Base-by-base conservation (phyloP, 2,797 vertebrate species). In the Thaleichthys pacificus region DNA sequence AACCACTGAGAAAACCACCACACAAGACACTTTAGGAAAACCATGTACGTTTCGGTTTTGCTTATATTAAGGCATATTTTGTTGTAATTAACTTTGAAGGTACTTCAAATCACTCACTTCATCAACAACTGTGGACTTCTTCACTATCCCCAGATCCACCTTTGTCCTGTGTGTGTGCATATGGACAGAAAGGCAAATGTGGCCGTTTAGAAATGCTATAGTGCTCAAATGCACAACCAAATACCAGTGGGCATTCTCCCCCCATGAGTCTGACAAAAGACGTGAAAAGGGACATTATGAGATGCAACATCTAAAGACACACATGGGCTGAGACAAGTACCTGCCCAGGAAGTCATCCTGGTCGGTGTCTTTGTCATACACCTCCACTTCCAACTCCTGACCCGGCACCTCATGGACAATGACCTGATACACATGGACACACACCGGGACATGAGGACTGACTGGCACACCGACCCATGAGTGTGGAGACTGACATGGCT, bases 311-410 rank as follows among this genome's bases (percentile, higher is more conserved):
- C n/a, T 24, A 32, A 88, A 73, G 88, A 87, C 38, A 77, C 69
- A 2, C 76, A 85, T 57, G 87, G 89, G 74, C 92, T 92, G 58
- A 90, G 86, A 0, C 75, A 73, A 92, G 79, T 94, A 98, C 97
- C 96, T 96, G 86, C 97, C 97, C 91, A 98, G 91, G 89, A 97
- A 96, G 86, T 98, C 97, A 84, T 98, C 97, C 92, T 98, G 91
- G 89, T 97, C 96, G 66, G 95, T 84, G 81, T 98, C 97, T 91
- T 98, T 98, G 90, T 97, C 97, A 88, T 96, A 97, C 28, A 98
- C 88, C 82, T 98, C 96, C 87, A 97, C 93, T 82, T 97, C 97
- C 83, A 98, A 85, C 91, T 96, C 96, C 82, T 98, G 97, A 75
- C 97, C 97, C 56, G 96, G 96, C 66, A 98, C 97, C 87, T 97